A percentile compares a stretch with the other conserved stretches of the same genome.
phyloP scores from a whole-genome alignment of 2,888 invertebrate genomes.

The Tuta absoluta region DNA sequence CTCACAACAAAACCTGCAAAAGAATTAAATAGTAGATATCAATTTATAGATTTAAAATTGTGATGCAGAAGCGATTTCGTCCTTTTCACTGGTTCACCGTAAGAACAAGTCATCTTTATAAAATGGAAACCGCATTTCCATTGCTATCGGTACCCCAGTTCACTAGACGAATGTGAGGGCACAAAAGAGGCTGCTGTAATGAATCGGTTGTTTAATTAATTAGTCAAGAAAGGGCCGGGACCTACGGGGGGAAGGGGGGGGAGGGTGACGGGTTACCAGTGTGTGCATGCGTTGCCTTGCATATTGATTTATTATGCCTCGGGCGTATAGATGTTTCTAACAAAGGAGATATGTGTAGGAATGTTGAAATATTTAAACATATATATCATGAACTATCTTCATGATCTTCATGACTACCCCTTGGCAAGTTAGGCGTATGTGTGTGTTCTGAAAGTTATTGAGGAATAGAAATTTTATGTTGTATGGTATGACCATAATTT shows the following conservation, averaged over 20 bases:
- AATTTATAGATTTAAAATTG: too few relatives aligned
- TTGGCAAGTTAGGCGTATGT: too few relatives aligned
- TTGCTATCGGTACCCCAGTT: conserved; percentile 59
- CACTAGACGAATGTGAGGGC: conserved; percentile 77
- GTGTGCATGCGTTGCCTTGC: conserved; percentile 73
- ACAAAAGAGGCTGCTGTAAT: conserved; percentile 82
- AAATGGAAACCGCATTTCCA: conserved; percentile 8
- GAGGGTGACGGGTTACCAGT: conserved; percentile 40
- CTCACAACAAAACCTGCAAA: too few relatives aligned
- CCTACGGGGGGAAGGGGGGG: conserved; percentile 36
- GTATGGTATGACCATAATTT: too few relatives aligned
- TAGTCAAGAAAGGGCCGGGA: conserved; percentile 80
- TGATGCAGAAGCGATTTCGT: too few relatives aligned
- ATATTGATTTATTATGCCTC: conserved; percentile 80
- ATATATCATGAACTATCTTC: too few relatives aligned
- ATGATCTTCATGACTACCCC: too few relatives aligned
- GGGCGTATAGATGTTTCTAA: conserved; percentile 43
- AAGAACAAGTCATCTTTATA: too few relatives aligned
- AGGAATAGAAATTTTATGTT: too few relatives aligned
- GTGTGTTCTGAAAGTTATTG: too few relatives aligned
- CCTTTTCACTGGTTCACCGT: too few relatives aligned
- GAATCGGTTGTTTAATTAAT: conserved; percentile 90
- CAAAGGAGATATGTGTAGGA: not conserved
- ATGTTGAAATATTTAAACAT: not conserved
- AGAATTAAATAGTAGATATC: too few relatives aligned